Base-by-base conservation (phyloP, 2,797 vertebrate genomes). In the Echeneis naucrates region DNA sequence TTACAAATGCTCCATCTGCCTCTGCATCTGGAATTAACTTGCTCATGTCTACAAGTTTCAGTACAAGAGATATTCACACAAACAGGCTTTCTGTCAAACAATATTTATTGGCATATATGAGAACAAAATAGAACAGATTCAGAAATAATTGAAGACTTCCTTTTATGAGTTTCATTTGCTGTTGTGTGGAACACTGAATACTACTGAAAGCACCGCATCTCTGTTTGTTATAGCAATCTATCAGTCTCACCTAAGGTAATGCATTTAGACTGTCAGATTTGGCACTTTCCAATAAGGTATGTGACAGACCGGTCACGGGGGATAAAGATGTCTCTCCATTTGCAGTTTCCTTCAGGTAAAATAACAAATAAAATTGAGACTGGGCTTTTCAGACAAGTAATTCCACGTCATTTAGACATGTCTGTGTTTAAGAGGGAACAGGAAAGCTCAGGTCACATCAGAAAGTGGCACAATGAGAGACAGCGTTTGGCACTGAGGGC, bases 51-150 rank as follows among this genome's bases (percentile, higher is more conserved):
- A n/a, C n/a, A n/a, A n/a, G n/a, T n/a, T 5, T 59, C 56, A 10
- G 26, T 51, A 12, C 1, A 37, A 14, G 30, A 74, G n/a, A 84
- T 51, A 32, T 32, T 21, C 60, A 80, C 55, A 79, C 56, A 44
- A 10, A 13, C 8, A 12, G 35, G 6, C n/a, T 8, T 83, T 75
- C 63, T 85, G 75, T 84, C 68, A 90, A 88, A 89, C 75, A 42
- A 52, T 80, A 62, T 92, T 90, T 90, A 91, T 89, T 89, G 45
- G 47, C 23, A 82, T 68, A 65, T 59, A 80, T 73, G 74, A 81
- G 67, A 80, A 82, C 64, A 81, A 77, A 83, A 77, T 63, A 53
- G 19, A 83, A 81, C 55, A 35, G 14, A 64, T 62, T 68, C 32
- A 52, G 40, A 63, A 53, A 21, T 1, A 1, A 70, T 38, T 56